Percentiles rank a stretch among this genome's conserved stretches.
Conservation (phyloP, 2,797 vertebrate genomes). For the Ibycter americanus region DNA sequence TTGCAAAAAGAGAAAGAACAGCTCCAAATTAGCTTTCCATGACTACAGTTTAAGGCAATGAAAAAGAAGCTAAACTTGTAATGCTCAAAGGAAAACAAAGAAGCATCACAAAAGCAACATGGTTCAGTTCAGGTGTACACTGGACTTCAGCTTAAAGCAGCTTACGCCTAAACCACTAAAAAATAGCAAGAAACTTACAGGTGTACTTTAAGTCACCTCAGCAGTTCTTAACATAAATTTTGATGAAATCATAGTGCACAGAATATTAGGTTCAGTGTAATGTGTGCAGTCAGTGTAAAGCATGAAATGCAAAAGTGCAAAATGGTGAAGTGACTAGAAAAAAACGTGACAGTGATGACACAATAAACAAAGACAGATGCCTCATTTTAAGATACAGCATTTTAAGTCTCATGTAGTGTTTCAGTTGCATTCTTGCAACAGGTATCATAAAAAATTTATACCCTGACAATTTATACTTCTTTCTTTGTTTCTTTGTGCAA, state of each 20-base stretch:
- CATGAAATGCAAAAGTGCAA: neutral
- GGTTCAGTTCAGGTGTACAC: neutral
- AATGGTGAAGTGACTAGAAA: neutral
- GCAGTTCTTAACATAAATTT: neutral
- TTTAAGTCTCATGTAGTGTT: neutral
- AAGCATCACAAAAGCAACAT: neutral
- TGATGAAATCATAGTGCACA: neutral
- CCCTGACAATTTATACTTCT: neutral
- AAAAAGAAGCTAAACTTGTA: neutral
- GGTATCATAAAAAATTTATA: neutral
- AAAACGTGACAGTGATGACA: neutral
- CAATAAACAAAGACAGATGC: neutral
- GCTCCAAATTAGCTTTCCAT: constrained; percentile 5
- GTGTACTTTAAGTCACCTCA: neutral
- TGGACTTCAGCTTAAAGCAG: neutral
- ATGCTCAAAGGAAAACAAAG: neutral
- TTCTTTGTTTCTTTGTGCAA: neutral
- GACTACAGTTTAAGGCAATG: neutral
- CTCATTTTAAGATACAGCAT: neutral
- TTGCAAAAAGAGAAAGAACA: constrained; percentile 35
- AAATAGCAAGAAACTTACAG: neutral
- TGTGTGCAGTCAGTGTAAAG: neutral
- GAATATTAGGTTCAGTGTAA: neutral
- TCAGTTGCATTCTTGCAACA: neutral
- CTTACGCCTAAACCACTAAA: neutral